Base-by-base conservation (phyloP, 2,113 vertebrate species). In the Chlorodrepanis virens region DNA sequence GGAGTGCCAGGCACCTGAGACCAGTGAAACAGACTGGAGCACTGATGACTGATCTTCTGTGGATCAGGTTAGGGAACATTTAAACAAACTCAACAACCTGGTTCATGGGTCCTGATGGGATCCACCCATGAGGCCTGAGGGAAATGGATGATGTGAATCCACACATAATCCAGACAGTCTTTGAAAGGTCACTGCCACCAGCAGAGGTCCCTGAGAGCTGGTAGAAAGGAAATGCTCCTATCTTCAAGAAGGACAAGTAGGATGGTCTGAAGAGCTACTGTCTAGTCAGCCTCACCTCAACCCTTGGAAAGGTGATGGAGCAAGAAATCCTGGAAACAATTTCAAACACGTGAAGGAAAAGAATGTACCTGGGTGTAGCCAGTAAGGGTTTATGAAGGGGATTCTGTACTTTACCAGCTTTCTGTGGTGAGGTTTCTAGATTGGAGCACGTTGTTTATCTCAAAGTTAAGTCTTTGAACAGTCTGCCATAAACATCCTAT, bases 111-210 rank as follows among this genome's bases (percentile, higher is more conserved):
- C 72, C 42, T 70, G 52, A 50, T 31, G 29, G 20, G 29, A 74
- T 37, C 33, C 31, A 74, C 6, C 12, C 33, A 15, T 16, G 53
- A 76, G 11, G 28, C 15, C 40, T 37, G 49, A 89, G 11, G 14
- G 24, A 93, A 23, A 21, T 44, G 44, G n/a, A 54, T 2, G 2
- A 52, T 8, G 57, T 59, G 65, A 87, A 84, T 40, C 37, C 31
- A 49, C 13, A 19, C 4, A 14, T n/a, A 64, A 44, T 14, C 29
- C n/a, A 31, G 0, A 0, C 29, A 67, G 3, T 23, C 83, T 80
- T 11, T 72, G 24, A 69, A 59, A 72, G 33, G n/a, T 49, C 23
- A 63, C 3, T 35, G 45, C n/a, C 59, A 28, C 2, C 18, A 74
- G 39, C 4, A 53, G 28, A 91, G 59, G 13, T 31, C 23, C 17